A percentile compares a stretch with the other conserved stretches of the same genome.
phyloP scores from a whole-genome alignment of 1,140 invertebrate species.

The Pteromalus puparum region DNA sequence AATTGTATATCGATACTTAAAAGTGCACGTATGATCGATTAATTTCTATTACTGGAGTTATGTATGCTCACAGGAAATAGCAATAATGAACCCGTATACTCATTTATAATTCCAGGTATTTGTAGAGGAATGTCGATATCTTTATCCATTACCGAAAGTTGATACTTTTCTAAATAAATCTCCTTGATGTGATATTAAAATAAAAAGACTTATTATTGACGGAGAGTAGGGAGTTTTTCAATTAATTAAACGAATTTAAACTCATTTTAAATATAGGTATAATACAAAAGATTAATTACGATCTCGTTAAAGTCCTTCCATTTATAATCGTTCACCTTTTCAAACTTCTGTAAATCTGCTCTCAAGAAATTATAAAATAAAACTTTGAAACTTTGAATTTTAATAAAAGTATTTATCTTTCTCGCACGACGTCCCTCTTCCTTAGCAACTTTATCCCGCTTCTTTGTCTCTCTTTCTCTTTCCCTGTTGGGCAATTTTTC shows the following conservation, averaged over 20 bases:
- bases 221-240: no score
- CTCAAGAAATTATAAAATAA: background rate
- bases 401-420: constrained; percentile 3
- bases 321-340: no score
- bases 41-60: background rate
- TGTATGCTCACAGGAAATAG: background rate
- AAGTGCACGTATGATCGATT: background rate
- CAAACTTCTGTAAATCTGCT: background rate
- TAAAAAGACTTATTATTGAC: no score
- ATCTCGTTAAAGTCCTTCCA: no score
- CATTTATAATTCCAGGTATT: no score
- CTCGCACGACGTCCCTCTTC: background rate
- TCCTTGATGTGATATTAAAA: no score
- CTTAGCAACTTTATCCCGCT: background rate
- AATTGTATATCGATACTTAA: background rate
- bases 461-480: background rate
- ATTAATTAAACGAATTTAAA: no score
- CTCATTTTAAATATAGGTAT: no score
- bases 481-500: background rate
- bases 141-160: no score
- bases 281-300: no score
- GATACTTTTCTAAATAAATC: no score
- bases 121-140: no score
- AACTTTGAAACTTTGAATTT: constrained; percentile 14
- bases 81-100: background rate